Evolutionary conservation across 2,797 vertebrate genomes (phyloP).

Genomic region (Neomorphus geoffroyi): DNA sequence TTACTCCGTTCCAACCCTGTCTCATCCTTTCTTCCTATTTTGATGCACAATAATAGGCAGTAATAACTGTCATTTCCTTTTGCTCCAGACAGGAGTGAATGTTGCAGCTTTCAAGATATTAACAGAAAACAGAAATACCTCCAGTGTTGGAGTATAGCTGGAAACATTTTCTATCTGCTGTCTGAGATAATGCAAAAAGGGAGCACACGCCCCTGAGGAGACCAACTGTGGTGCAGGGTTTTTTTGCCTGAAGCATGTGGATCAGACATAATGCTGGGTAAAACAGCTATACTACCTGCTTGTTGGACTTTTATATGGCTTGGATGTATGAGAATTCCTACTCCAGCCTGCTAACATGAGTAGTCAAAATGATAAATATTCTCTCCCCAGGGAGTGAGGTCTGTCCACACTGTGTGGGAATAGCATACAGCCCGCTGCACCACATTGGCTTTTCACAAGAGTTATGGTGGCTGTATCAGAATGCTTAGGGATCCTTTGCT

Average conservation of each 20-base stretch:
- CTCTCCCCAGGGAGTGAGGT: neutral
- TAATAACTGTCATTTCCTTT: slow-evolving; percentile 64
- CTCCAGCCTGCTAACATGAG: neutral
- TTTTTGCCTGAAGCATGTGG: slow-evolving; percentile 28
- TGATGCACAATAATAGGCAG: neutral
- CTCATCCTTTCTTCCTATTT: slow-evolving; percentile 19
- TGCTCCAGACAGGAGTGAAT: slow-evolving; percentile 4
- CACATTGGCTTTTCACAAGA: neutral
- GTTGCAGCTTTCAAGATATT: neutral
- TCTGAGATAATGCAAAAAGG: neutral
- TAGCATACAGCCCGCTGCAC: neutral
- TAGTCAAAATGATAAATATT: neutral
- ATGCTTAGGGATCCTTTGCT: neutral
- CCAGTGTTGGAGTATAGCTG: neutral
- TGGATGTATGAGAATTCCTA: neutral
- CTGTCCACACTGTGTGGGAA: neutral
- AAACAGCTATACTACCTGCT: neutral
- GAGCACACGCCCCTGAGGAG: neutral
- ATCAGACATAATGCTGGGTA: slow-evolving; percentile 8
- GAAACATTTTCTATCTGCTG: slow-evolving; percentile 3
- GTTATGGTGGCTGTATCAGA: neutral
- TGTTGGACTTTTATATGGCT: neutral
- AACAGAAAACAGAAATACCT: slow-evolving; percentile 17
- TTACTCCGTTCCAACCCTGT: neutral
- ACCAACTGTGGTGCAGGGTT: neutral